A percentile compares a stretch with the other conserved stretches of the same genome.
Evolutionary conservation across 2,888 invertebrate species (phyloP).

Genomic region (Agrypnus murinus): DNA sequence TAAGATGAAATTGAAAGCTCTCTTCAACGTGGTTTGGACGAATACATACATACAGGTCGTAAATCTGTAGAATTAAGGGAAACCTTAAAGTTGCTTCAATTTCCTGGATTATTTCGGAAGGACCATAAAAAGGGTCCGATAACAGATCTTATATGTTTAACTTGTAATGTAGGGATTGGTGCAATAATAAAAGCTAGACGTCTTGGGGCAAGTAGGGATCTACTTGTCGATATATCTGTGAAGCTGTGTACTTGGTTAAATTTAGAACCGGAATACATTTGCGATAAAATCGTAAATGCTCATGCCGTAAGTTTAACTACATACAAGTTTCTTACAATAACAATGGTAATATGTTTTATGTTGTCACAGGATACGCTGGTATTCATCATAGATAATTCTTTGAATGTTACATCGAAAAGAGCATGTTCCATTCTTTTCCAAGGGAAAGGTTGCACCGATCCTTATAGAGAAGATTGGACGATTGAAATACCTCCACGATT

Average conservation of each 20-base stretch:
- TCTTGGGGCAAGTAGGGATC: conserved; percentile 12
- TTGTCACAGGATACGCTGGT: conserved; percentile 74
- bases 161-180: conserved; percentile 37
- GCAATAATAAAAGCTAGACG: conserved; percentile 21
- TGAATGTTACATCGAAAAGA: conserved; percentile 72
- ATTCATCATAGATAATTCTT: conserved; percentile 75
- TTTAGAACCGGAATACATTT: conserved; percentile 76
- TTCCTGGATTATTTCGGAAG: conserved; percentile 56
- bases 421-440: conserved; percentile 76
- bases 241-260: conserved; percentile 74
- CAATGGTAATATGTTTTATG: too few species aligned
- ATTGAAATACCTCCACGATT: conserved; percentile 57
- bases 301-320: conserved; percentile 74
- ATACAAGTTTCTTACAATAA: background rate
- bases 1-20: conserved; percentile 17
- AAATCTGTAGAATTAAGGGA: conserved; percentile 52
- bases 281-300: conserved; percentile 74
- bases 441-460: conserved; percentile 62
- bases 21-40: conserved; percentile 42
- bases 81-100: conserved; percentile 48
- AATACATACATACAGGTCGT: conserved; percentile 54
- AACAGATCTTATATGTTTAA: conserved; percentile 55
- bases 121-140: conserved; percentile 35
- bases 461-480: conserved; percentile 60
- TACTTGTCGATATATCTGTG: conserved; percentile 9